These are phyloP conservation scores for Hydriomena furcata DNA, from an alignment of 2,888 invertebrate species.

Conservation along the genomic window DNA sequence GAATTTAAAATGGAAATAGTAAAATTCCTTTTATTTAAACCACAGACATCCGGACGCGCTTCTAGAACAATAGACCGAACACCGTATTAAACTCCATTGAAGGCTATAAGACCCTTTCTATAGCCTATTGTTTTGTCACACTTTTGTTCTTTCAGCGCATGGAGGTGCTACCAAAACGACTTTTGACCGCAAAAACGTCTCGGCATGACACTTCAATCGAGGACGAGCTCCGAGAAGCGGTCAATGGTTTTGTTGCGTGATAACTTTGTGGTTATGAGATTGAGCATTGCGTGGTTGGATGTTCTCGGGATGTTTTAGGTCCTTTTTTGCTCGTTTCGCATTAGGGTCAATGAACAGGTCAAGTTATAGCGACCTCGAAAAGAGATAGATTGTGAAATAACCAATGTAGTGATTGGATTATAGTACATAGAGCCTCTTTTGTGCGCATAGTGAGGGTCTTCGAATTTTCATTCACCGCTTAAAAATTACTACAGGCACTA, in stretches of 20 bases:
- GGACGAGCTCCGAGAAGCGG: background rate
- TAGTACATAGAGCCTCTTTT: too few relatives aligned
- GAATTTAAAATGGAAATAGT: too few relatives aligned
- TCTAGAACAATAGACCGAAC: conserved; percentile 35
- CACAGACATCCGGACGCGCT: conserved; percentile 1
- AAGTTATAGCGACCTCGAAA: too few relatives aligned
- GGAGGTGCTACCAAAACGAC: conserved; percentile 15
- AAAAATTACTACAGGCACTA: too few relatives aligned
- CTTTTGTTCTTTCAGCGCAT: conserved; percentile 28
- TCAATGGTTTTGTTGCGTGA: conserved; percentile 9
- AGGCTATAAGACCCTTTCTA: conserved; percentile 22
- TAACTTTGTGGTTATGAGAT: background rate
- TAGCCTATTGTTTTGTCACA: conserved; percentile 31
- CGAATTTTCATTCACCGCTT: too few relatives aligned
- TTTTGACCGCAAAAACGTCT: conserved; percentile 26
- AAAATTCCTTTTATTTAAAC: conserved; percentile 10
- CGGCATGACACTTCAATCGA: conserved; percentile 23
- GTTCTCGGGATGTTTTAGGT: too few relatives aligned
- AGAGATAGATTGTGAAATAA: too few relatives aligned
- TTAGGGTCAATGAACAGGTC: too few relatives aligned
- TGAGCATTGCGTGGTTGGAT: background rate
- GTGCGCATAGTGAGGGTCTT: too few relatives aligned
- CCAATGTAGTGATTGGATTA: too few relatives aligned
- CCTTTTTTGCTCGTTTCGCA: too few relatives aligned
- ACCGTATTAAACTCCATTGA: conserved; percentile 21